A percentile compares a stretch with the other conserved stretches of the same genome.
These are phyloP conservation scores for Sebastes aleutianus DNA, from an alignment of 2,797 vertebrate species.

Conservation along the genomic window DNA sequence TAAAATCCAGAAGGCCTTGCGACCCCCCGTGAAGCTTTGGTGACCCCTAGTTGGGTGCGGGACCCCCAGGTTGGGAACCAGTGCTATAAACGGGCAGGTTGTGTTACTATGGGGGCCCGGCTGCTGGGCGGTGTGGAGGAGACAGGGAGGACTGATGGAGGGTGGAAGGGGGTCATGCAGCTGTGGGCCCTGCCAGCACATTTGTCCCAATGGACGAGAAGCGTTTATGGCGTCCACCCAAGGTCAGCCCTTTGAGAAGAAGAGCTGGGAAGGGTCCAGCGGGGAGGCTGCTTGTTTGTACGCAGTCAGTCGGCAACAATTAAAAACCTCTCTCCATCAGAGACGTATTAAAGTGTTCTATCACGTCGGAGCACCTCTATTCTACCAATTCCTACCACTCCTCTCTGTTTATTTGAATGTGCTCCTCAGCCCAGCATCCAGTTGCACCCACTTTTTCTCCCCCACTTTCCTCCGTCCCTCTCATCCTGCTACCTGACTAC, in stretches of 20 bases:
- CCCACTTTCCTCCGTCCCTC: constrained; percentile 60
- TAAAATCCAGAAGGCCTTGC: no score
- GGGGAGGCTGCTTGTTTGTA: constrained; percentile 75
- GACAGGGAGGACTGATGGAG: constrained; percentile 31
- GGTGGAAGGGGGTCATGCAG: constrained; percentile 46
- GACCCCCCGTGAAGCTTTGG: no score
- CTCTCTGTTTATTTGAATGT: constrained; percentile 47
- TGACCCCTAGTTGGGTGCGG: no score
- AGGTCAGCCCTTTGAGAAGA: constrained; percentile 79
- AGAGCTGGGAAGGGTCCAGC: constrained; percentile 78
- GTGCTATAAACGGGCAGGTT: constrained; percentile 40
- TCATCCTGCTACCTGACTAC: constrained; percentile 73
- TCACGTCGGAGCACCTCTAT: constrained; percentile 44
- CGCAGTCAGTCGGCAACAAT: constrained; percentile 78
- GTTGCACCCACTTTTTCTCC: constrained; percentile 68
- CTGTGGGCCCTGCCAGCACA: constrained; percentile 71
- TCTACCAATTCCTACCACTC: constrained; percentile 46
- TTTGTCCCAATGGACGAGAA: constrained; percentile 80
- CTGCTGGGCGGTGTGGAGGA: constrained; percentile 29
- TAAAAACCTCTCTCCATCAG: constrained; percentile 60
- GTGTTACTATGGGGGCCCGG: constrained; percentile 46
- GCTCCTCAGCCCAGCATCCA: constrained; percentile 34
- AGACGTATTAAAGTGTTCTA: constrained; percentile 63
- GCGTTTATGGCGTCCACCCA: constrained; percentile 80
- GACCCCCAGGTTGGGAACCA: no score